These are phyloP conservation scores for Cardiocondyla obscurior DNA, from an alignment of 1,140 invertebrate genomes.

Conservation along the genomic window DNA sequence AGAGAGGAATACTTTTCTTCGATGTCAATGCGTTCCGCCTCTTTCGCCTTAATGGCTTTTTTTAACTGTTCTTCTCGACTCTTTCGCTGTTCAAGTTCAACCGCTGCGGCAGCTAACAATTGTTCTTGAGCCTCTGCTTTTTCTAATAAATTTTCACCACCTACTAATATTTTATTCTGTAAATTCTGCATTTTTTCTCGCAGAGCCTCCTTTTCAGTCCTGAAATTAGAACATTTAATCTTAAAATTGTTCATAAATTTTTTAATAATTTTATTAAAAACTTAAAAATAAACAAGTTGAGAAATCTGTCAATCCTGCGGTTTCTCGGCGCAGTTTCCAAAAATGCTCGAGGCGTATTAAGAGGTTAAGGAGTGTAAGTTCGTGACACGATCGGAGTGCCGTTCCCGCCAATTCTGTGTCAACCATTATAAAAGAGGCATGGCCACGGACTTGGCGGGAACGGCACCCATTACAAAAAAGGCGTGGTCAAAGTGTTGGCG, in stretches of 20 bases:
- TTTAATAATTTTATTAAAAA: no score
- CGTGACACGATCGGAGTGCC: no score
- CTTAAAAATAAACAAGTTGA: no score
- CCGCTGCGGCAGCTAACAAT: conserved; percentile 94
- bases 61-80: conserved; percentile 93
- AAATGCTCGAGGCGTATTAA: no score
- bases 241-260: conserved; percentile 7
- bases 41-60: conserved; percentile 93
- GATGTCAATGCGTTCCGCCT: conserved; percentile 96
- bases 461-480: no score
- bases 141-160: conserved; percentile 98
- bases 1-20: conserved; percentile 98
- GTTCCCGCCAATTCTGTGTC: no score
- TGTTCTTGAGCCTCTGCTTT: conserved; percentile 98
- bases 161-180: conserved; percentile 98
- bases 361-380: no score
- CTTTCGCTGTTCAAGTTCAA: conserved; percentile 93
- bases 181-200: conserved; percentile 94
- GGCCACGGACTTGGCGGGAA: no score
- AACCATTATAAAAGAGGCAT: no score
- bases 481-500: no score
- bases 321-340: no score
- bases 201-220: conserved; percentile 90
- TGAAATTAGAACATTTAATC: conserved; percentile 72
- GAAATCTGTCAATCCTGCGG: no score